Conservation (phyloP, 2,888 invertebrate genomes). For the Amphipoea lucens region DNA sequence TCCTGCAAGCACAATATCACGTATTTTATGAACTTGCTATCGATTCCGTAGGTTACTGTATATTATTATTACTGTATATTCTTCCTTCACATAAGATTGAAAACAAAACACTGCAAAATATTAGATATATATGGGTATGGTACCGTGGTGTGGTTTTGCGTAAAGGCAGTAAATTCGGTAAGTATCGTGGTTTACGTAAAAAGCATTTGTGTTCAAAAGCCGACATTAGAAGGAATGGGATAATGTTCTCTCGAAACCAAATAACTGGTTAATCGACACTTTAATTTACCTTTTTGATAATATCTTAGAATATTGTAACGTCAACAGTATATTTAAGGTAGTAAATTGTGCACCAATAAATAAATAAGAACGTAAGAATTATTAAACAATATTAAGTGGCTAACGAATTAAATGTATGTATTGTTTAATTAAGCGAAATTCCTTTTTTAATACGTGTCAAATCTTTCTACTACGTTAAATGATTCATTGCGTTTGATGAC, state of each 20-base stretch:
- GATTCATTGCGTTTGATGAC: slow-evolving; percentile 21
- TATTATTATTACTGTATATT: no score
- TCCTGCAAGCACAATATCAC: background rate
- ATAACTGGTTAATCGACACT: background rate
- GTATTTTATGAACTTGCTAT: background rate
- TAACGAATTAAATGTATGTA: slow-evolving; percentile 13
- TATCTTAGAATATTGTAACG: background rate
- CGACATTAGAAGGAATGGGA: background rate
- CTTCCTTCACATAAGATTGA: background rate
- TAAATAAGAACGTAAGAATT: background rate
- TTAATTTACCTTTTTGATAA: background rate
- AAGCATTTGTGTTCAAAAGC: background rate
- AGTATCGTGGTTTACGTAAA: background rate
- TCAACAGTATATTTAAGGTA: background rate
- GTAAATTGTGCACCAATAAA: background rate
- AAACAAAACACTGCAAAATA: background rate
- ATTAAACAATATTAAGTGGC: background rate
- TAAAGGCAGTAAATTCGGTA: background rate
- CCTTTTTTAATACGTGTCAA: slow-evolving; percentile 37
- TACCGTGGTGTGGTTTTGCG: background rate
- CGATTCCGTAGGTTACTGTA: background rate
- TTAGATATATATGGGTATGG: background rate
- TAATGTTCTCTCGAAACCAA: background rate
- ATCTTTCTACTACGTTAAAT: slow-evolving; percentile 24
- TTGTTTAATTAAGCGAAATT: slow-evolving; percentile 31